Evolutionary conservation across 2,888 invertebrate genomes (phyloP).

Genomic region (Lacanobia wlatinum): DNA sequence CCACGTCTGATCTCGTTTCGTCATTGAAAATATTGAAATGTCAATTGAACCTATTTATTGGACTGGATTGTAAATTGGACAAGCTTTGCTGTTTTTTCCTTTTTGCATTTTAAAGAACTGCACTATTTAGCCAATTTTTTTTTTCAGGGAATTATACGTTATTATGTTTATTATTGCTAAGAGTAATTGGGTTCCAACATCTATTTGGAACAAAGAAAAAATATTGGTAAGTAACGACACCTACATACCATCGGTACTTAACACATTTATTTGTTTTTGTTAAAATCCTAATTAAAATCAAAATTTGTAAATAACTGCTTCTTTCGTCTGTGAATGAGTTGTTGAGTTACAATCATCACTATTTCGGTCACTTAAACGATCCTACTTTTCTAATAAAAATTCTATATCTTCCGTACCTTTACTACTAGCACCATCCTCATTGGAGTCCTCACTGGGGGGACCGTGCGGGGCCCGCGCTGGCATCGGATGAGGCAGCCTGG

Average conservation of each 20-base stretch:
- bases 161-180: too few species aligned
- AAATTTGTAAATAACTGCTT: background rate
- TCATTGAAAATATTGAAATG: slow-evolving; percentile 33
- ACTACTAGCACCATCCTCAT: slow-evolving; percentile 89
- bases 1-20: slow-evolving; percentile 10
- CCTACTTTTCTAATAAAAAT: background rate
- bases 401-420: slow-evolving; percentile 78
- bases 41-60: slow-evolving; percentile 22
- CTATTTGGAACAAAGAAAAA: too few species aligned
- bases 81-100: background rate
- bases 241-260: background rate
- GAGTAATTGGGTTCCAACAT: too few species aligned
- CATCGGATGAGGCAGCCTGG: slow-evolving; percentile 84
- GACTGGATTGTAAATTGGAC: background rate
- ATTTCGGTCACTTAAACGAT: background rate
- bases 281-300: background rate
- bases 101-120: too few species aligned
- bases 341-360: background rate
- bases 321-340: background rate
- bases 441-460: slow-evolving; percentile 90
- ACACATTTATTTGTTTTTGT: background rate
- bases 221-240: background rate
- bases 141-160: too few species aligned
- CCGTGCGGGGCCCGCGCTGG: slow-evolving; percentile 86
- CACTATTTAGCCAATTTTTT: too few species aligned